A percentile compares a stretch with the other conserved stretches of the same genome.
phyloP scores from a whole-genome alignment of 2,797 vertebrate genomes.

The Malurus leucopterus region DNA sequence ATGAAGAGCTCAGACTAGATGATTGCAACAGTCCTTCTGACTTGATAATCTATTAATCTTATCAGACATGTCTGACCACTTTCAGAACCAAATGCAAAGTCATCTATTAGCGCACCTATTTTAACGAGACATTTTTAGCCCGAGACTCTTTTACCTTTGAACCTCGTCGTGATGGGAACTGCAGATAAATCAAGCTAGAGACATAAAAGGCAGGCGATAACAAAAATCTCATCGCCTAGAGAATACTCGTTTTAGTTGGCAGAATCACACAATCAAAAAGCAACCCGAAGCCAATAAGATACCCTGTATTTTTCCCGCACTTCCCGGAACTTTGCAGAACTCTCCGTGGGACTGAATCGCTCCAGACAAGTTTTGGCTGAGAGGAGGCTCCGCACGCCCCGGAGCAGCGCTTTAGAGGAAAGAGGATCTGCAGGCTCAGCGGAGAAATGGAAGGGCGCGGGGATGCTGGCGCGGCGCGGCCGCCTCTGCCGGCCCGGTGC shows the following conservation, averaged over 20 bases:
- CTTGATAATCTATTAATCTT: slow-evolving; percentile 18
- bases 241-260: background rate
- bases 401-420: background rate
- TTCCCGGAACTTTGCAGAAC: slow-evolving; percentile 35
- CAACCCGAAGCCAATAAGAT: background rate
- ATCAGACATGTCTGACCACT: background rate
- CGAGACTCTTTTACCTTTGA: background rate
- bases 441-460: background rate
- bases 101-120: background rate
- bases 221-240: background rate
- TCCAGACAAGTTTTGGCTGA: background rate
- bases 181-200: background rate
- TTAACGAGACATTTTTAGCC: background rate
- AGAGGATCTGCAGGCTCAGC: background rate
- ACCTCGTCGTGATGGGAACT: background rate
- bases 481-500: slow-evolving; percentile 16
- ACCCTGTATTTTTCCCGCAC: background rate
- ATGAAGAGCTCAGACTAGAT: background rate
- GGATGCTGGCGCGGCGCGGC: slow-evolving; percentile 11
- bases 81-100: background rate
- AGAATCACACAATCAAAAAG: background rate
- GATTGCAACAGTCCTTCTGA: background rate
- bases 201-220: background rate
- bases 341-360: background rate
- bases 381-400: background rate